Conservation (phyloP, 2,888 invertebrate genomes). For the Heliconius sara region DNA sequence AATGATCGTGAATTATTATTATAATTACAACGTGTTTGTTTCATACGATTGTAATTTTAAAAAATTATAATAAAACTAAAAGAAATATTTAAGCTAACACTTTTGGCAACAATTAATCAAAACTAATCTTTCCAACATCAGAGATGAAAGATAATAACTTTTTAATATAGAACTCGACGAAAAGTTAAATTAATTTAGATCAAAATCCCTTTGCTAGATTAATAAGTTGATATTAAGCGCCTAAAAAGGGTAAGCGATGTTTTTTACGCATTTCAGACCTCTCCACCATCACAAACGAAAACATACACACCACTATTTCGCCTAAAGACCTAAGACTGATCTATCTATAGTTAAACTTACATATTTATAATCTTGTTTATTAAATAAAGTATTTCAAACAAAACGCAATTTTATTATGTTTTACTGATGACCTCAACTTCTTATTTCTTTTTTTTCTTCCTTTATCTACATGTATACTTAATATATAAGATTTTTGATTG, state of each 20-base stretch:
- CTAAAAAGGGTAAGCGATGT: conserved; percentile 59
- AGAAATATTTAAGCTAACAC: neutral
- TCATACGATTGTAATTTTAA: neutral
- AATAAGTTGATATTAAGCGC: conserved; percentile 19
- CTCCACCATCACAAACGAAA: conserved; percentile 74
- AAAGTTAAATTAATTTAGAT: conserved; percentile 17
- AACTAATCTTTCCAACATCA: conserved; percentile 7
- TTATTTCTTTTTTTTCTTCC: conserved; percentile 11
- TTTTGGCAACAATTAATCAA: conserved; percentile 4
- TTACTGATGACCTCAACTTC: neutral
- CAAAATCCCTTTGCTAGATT: conserved; percentile 4
- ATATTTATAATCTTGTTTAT: conserved; percentile 22
- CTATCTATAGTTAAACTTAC: conserved; percentile 16
- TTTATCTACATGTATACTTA: neutral
- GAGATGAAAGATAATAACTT: conserved; percentile 14
- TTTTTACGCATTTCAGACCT: conserved; percentile 73
- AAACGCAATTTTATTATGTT: conserved; percentile 37
- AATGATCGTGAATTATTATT: no score
- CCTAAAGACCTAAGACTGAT: conserved; percentile 53
- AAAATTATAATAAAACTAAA: neutral
- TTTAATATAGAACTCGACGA: neutral
- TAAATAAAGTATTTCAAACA: conserved; percentile 36
- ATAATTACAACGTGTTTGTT: neutral
- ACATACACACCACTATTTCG: conserved; percentile 72
- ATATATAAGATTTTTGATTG: neutral